A percentile compares a stretch with the other conserved stretches of the same genome.
Conservation (phyloP, 2,888 invertebrate species). For the Phyllotreta striolata region DNA sequence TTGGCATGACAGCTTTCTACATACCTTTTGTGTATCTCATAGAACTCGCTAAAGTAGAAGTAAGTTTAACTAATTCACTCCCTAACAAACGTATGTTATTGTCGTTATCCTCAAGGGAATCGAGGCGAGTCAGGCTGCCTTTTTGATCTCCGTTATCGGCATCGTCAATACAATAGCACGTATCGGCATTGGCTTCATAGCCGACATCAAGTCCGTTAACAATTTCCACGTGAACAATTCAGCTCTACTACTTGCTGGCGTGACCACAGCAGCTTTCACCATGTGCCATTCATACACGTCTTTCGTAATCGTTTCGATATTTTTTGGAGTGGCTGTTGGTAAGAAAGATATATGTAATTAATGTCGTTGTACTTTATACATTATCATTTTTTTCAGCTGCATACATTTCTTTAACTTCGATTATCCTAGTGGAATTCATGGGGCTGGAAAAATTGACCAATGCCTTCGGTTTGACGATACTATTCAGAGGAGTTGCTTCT, state of each 20-base stretch:
- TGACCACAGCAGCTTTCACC: slow-evolving; percentile 83
- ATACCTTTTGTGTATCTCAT: slow-evolving; percentile 96
- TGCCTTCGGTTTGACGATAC: slow-evolving; percentile 93
- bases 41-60: slow-evolving; percentile 77
- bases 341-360: slow-evolving; percentile 51
- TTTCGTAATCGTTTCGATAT: slow-evolving; percentile 81
- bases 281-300: slow-evolving; percentile 80
- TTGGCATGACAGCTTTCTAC: slow-evolving; percentile 97
- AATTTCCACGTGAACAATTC: slow-evolving; percentile 92
- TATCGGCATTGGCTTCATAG: slow-evolving; percentile 87
- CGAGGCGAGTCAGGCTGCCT: slow-evolving; percentile 74
- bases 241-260: slow-evolving; percentile 87
- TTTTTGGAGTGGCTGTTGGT: slow-evolving; percentile 93
- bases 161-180: slow-evolving; percentile 95
- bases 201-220: slow-evolving; percentile 91
- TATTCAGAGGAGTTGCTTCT: slow-evolving; percentile 94
- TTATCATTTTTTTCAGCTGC: slow-evolving; percentile 74
- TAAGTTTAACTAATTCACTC: slow-evolving; percentile 59
- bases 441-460: slow-evolving; percentile 96
- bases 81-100: neutral
- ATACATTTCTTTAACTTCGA: slow-evolving; percentile 96
- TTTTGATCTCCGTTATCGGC: slow-evolving; percentile 83
- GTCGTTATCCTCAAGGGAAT: slow-evolving; percentile 68
- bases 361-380: no score
- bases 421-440: slow-evolving; percentile 94